Base-by-base conservation (phyloP, 2,113 vertebrate species). In the Chascanopsetta lugubris region DNA sequence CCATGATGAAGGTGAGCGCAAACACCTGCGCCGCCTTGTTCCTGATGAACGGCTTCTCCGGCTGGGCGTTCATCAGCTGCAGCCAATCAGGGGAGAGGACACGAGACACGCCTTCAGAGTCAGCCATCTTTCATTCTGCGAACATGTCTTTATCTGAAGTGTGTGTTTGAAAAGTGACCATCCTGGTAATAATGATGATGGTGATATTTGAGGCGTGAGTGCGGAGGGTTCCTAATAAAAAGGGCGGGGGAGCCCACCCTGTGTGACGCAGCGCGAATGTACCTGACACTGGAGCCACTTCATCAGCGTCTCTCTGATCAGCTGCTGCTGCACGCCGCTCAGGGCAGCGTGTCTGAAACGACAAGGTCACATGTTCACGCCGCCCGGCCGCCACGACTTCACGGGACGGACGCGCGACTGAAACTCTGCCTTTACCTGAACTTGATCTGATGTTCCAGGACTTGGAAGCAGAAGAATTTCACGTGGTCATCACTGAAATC, bases 391-490 rank as follows among this genome's bases (percentile, higher is more conserved):
- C 32, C 30, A 9, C 8, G 10, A 10, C 9, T 11, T 34, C 32
- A 12, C n/a, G n/a, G n/a, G n/a, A n/a, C n/a, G n/a, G n/a, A n/a
- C n/a, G n/a, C n/a, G 32, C 8, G 12, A 34, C 30, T 10, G 3
- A 22, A 1, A n/a, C 1, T 17, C 15, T 9, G 0, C n/a, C n/a
- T n/a, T 12, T 83, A 99, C 97, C 97, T 98, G 88, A 94, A 97
- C 83, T 97, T 98, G 66, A 99, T 92, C 90, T 99, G 97, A 90
- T 99, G 95, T 86, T 99, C 97, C 65, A 99, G 69, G 22, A 99
- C 96, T 94, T 99, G 97, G 90, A 99, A 97, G 89, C 96, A 99
- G 91, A 99, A 99, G 88, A 99, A 99, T 84, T 99, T 99, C 70
- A 99, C 93, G 45, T 99, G 97, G 91, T 98, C 96, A 68, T 99